A percentile compares a stretch with the other conserved stretches of the same genome.
Conservation (phyloP, 2,888 invertebrate species). For the Yponomeuta evonymella region DNA sequence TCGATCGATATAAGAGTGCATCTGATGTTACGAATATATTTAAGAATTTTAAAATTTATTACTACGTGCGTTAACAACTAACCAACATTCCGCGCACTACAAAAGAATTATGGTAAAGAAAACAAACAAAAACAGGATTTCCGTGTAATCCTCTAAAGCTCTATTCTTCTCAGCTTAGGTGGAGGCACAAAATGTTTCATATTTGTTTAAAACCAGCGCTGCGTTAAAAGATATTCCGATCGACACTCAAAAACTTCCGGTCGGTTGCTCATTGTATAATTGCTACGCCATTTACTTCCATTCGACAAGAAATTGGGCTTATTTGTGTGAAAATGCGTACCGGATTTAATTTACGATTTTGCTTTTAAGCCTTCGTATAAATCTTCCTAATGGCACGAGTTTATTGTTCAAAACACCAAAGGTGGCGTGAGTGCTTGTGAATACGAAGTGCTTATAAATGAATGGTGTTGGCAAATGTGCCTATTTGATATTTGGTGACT, state of each 20-base stretch:
- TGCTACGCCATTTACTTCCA: conserved; percentile 67
- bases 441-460: conserved; percentile 34
- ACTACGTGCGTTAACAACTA: conserved; percentile 31
- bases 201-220: conserved; percentile 65
- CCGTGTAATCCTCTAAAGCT: conserved; percentile 51
- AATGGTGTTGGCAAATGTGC: conserved; percentile 11
- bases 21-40: background rate
- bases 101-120: conserved; percentile 65
- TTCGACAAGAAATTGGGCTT: conserved; percentile 44
- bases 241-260: conserved; percentile 70
- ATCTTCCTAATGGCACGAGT: conserved; percentile 67
- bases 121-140: conserved; percentile 75
- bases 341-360: conserved; percentile 59
- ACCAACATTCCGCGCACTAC: conserved; percentile 34
- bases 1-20: background rate
- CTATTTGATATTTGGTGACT: conserved; percentile 17
- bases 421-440: conserved; percentile 54
- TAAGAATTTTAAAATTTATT: background rate
- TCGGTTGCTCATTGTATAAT: conserved; percentile 59
- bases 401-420: conserved; percentile 28
- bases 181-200: conserved; percentile 51
- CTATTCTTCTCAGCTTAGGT: conserved; percentile 60
- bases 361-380: conserved; percentile 57
- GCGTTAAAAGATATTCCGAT: conserved; percentile 52
- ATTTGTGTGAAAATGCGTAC: conserved; percentile 52